A percentile compares a stretch with the other conserved stretches of the same genome.
These are phyloP conservation scores for Anguilla megastoma DNA, from an alignment of 2,797 vertebrate species.

Conservation along the genomic window DNA sequence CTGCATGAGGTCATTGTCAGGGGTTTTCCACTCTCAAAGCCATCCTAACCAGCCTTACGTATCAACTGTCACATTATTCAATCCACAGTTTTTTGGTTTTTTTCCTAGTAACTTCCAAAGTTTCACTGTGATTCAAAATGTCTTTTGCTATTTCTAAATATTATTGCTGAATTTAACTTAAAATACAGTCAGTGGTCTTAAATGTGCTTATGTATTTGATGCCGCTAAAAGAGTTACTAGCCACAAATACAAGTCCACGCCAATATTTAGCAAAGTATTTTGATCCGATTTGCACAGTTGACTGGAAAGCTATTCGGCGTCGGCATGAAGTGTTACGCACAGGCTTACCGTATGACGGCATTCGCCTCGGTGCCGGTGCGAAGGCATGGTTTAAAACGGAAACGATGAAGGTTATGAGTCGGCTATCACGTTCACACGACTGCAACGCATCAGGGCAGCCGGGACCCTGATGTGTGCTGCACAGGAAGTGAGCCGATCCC, in stretches of 20 bases:
- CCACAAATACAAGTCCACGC: background rate
- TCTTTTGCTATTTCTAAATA: background rate
- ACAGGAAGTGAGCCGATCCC: background rate
- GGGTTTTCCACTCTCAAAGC: background rate
- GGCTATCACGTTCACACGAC: too few relatives aligned
- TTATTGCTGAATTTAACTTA: background rate
- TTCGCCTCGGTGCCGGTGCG: background rate
- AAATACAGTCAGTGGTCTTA: background rate
- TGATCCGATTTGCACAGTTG: background rate
- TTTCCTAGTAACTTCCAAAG: background rate
- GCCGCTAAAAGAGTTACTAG: background rate
- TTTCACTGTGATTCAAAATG: background rate
- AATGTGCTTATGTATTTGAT: background rate
- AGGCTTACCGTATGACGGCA: background rate
- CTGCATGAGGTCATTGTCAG: background rate
- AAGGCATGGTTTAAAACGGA: background rate
- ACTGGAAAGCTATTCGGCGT: background rate
- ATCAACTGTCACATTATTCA: background rate
- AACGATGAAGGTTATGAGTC: background rate
- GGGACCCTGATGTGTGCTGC: background rate
- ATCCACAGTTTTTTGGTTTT: background rate
- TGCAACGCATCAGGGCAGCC: background rate
- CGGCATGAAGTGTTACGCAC: background rate
- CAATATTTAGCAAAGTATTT: background rate
- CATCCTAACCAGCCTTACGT: background rate